Percentiles rank a stretch among this genome's conserved stretches.
Conservation (phyloP, 2,888 invertebrate genomes). For the Polyommatus icarus region DNA sequence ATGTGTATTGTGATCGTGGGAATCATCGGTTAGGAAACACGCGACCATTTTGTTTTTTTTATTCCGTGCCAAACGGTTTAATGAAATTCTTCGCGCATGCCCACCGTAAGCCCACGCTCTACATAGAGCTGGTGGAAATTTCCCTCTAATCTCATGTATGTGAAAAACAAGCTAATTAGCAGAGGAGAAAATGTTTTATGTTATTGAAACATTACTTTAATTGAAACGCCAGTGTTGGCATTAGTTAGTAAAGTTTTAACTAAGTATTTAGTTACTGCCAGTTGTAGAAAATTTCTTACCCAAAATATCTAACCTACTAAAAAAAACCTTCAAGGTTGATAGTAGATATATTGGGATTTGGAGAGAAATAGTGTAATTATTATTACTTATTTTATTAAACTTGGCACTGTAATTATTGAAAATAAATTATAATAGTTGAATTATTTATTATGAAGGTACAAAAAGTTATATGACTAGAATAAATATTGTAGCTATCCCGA, state of each 20-base stretch:
- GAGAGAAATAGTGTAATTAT: too few species aligned
- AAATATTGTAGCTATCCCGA: too few species aligned
- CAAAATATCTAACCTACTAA: too few species aligned
- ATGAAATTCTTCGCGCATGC: background rate
- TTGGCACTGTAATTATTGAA: too few species aligned
- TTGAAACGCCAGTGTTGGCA: background rate
- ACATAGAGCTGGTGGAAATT: background rate
- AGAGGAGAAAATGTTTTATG: background rate
- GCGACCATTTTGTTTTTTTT: constrained; percentile 38
- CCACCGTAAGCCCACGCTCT: background rate
- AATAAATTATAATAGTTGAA: too few species aligned
- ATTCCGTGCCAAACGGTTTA: constrained; percentile 18
- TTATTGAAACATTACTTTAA: background rate
- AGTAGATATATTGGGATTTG: too few species aligned
- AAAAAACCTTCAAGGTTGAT: too few species aligned
- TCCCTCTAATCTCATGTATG: background rate
- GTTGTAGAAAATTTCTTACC: too few species aligned
- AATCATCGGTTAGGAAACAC: constrained; percentile 49
- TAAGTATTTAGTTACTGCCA: background rate
- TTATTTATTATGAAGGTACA: too few species aligned
- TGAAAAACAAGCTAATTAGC: background rate
- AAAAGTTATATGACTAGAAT: too few species aligned
- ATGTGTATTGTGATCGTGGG: constrained; percentile 65
- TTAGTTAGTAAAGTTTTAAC: background rate
- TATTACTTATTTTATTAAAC: too few species aligned